Percentiles rank a stretch among this genome's conserved stretches.
Evolutionary conservation across 2,888 invertebrate species (phyloP).

Genomic region (Prostheceraeus crozeri): DNA sequence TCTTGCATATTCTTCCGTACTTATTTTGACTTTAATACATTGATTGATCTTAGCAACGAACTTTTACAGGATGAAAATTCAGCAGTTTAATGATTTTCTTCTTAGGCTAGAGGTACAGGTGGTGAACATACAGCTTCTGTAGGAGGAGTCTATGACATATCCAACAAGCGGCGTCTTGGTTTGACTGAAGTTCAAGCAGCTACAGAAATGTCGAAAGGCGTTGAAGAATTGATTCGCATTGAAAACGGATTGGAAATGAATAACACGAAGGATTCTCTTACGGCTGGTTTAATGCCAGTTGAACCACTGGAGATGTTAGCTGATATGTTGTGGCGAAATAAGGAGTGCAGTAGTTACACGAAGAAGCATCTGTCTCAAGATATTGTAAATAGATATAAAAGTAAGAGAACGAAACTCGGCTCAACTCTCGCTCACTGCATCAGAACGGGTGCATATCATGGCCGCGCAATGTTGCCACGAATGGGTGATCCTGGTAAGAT

Average conservation of each 20-base stretch:
- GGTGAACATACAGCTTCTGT: conserved; percentile 63
- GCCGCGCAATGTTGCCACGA: conserved; percentile 24
- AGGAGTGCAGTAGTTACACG: conserved; percentile 22
- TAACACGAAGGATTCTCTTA: too few species aligned
- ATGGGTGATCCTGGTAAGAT: too few species aligned
- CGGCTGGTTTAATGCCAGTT: conserved; percentile 17
- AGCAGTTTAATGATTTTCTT: too few species aligned
- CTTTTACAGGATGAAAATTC: too few species aligned
- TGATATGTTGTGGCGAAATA: conserved; percentile 16
- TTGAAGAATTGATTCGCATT: conserved; percentile 29
- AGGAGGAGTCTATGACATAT: conserved; percentile 75
- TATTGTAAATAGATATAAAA: conserved; percentile 24
- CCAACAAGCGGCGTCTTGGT: conserved; percentile 73
- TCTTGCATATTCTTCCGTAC: too few species aligned
- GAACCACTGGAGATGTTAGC: conserved; percentile 24
- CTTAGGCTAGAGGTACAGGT: too few species aligned
- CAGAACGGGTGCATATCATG: conserved; percentile 33
- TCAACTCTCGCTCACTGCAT: conserved; percentile 22
- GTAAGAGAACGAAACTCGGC: conserved; percentile 21
- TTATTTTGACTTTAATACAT: too few species aligned
- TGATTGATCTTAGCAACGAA: too few species aligned
- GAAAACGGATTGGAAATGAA: too few species aligned
- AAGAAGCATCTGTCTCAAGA: conserved; percentile 32
- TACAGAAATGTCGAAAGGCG: conserved; percentile 63
- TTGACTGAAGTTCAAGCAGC: conserved; percentile 70